These are phyloP conservation scores for Meiosimyza decipiens DNA, from an alignment of 2,888 invertebrate genomes.

Conservation along the genomic window DNA sequence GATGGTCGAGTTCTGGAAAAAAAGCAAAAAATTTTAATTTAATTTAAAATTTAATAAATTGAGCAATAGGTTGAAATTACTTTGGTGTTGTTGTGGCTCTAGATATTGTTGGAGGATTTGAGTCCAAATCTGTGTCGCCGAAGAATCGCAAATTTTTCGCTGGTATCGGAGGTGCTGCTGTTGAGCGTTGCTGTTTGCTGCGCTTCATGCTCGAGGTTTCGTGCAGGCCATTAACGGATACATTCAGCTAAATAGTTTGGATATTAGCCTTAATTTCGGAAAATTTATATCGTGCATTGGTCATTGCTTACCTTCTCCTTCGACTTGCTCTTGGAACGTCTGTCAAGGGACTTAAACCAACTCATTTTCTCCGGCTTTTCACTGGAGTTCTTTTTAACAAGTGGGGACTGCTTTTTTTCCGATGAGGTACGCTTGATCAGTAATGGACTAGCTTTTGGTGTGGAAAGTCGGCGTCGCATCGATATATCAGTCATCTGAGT, in stretches of 20 bases:
- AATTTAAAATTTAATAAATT: background rate
- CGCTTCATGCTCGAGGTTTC: conserved; percentile 59
- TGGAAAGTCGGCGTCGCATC: conserved; percentile 79
- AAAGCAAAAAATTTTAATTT: conserved; percentile 5
- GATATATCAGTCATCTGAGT: conserved; percentile 71
- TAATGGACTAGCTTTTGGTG: conserved; percentile 78
- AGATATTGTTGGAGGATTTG: conserved; percentile 71
- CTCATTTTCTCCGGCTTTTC: conserved; percentile 70
- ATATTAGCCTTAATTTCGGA: background rate
- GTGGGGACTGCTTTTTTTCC: conserved; percentile 66
- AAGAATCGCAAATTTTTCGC: conserved; percentile 82
- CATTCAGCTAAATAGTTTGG: conserved; percentile 50
- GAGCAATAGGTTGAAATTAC: conserved; percentile 45
- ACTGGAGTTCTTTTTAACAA: conserved; percentile 50
- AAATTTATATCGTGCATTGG: background rate
- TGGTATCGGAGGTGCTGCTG: conserved; percentile 40
- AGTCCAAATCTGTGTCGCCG: conserved; percentile 85
- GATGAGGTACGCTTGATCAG: conserved; percentile 72
- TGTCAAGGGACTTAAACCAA: conserved; percentile 85
- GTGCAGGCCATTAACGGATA: conserved; percentile 53
- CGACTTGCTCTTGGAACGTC: conserved; percentile 77
- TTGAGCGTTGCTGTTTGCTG: conserved; percentile 49
- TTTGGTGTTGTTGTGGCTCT: conserved; percentile 60
- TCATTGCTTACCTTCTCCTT: conserved; percentile 58
- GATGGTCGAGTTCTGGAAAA: conserved; percentile 55